These are phyloP conservation scores for Gallinago stenura DNA, from an alignment of 2,797 vertebrate species.

Conservation along the genomic window DNA sequence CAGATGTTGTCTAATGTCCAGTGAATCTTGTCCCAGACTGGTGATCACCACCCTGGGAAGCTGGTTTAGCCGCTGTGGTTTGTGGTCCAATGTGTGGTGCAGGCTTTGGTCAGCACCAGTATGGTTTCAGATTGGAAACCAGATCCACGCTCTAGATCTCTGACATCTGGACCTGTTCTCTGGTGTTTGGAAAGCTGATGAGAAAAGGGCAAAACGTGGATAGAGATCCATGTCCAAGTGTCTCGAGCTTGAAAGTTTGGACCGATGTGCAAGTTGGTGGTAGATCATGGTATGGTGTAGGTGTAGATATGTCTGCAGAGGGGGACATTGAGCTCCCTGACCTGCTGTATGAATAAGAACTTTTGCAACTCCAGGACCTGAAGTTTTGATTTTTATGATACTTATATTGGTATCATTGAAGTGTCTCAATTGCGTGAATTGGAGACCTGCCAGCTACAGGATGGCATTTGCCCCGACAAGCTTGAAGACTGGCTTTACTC, in stretches of 20 bases:
- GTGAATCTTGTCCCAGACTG: fast-evolving
- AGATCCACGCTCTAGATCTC: fast-evolving
- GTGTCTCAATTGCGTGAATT: not conserved
- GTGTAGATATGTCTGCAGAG: not conserved
- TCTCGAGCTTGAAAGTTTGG: not conserved
- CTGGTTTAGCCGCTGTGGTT: not conserved
- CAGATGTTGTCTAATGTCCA: fast-evolving
- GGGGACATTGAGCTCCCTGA: not conserved
- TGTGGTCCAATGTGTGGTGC: not conserved
- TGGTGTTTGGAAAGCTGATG: not conserved
- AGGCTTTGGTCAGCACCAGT: not conserved
- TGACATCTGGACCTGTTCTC: not conserved
- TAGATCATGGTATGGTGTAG: not conserved
- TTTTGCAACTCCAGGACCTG: not conserved
- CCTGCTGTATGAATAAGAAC: not conserved
- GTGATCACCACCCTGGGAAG: not conserved
- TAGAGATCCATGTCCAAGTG: too few species aligned
- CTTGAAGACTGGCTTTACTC: not conserved
- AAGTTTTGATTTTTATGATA: not conserved
- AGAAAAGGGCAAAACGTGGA: not conserved
- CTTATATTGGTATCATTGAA: not conserved
- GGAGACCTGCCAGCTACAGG: not conserved
- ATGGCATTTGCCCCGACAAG: not conserved
- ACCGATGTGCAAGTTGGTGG: too few species aligned
- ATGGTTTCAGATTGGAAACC: not conserved